phyloP scores from a whole-genome alignment of 2,113 vertebrate genomes.

The Hystrix cristata region DNA sequence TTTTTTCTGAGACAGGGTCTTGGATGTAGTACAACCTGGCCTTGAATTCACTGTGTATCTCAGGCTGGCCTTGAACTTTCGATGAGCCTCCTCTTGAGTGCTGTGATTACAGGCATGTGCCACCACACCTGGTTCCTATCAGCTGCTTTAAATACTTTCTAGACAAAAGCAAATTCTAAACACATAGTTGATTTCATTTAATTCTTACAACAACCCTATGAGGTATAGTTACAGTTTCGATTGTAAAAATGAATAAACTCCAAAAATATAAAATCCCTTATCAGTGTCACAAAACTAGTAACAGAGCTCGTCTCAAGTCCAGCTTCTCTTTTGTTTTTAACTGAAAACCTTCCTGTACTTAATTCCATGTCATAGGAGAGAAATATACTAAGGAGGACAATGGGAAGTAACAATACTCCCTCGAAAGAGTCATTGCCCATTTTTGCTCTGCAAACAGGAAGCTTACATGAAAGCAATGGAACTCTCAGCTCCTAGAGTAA shows the following conservation, averaged over 20 bases:
- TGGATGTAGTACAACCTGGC: neutral
- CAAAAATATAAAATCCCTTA: neutral
- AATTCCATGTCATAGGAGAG: neutral
- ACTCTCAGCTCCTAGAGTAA: neutral
- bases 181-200: slow-evolving; percentile 21
- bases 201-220: neutral
- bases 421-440: neutral
- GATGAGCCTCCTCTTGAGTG: neutral
- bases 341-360: neutral
- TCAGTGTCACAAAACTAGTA: slow-evolving; percentile 7
- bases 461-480: neutral
- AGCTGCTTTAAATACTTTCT: slow-evolving; percentile 18
- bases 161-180: slow-evolving; percentile 52
- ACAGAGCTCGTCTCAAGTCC: slow-evolving; percentile 1
- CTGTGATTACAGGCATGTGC: neutral
- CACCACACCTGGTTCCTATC: neutral
- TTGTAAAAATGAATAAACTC: neutral
- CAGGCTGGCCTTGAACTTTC: neutral
- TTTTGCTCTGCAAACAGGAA: neutral
- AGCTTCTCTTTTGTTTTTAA: slow-evolving; percentile 10
- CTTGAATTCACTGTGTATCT: neutral
- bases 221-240: neutral
- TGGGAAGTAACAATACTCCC: neutral
- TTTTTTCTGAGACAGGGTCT: neutral
- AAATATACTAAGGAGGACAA: neutral